phyloP scores from a whole-genome alignment of 2,113 vertebrate species.

The Coreoperca whiteheadi region DNA sequence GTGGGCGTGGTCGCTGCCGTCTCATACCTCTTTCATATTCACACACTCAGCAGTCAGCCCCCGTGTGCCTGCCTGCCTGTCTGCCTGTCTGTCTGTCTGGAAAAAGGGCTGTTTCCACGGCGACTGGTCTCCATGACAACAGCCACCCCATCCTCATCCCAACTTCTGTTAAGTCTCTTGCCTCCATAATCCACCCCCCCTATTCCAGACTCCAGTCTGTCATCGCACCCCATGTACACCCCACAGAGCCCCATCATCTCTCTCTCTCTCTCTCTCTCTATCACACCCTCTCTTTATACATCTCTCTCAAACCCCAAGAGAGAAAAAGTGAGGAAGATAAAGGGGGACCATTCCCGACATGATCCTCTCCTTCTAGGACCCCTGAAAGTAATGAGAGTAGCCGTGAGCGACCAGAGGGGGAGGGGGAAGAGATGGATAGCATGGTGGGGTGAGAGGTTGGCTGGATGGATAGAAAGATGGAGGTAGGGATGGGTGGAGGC shows the following conservation, averaged over 20 bases:
- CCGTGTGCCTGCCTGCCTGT: constrained; percentile 44
- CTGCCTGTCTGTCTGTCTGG: constrained; percentile 61
- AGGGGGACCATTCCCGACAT: constrained; percentile 50
- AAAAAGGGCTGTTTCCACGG: constrained; percentile 75
- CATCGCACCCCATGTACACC: constrained; percentile 79
- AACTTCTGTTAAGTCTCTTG: constrained; percentile 65
- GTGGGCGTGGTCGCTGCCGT: constrained; percentile 56
- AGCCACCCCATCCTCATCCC: constrained; percentile 69
- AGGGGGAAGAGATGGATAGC: constrained; percentile 42
- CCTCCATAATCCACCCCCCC: constrained; percentile 64
- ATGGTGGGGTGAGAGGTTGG: constrained; percentile 28
- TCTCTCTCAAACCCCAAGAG: constrained; percentile 54
- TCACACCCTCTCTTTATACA: constrained; percentile 24
- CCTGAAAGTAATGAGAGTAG: constrained; percentile 63
- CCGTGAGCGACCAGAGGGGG: constrained; percentile 39
- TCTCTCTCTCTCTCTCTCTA: constrained; percentile 15
- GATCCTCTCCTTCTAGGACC: constrained; percentile 52
- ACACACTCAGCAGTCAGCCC: constrained; percentile 72
- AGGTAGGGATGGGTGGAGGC: constrained; percentile 40
- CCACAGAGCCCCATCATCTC: constrained; percentile 69
- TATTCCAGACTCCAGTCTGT: constrained; percentile 70
- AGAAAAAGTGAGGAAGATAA: constrained; percentile 42
- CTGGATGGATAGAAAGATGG: constrained; percentile 38
- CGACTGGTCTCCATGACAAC: constrained; percentile 79
- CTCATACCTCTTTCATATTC: constrained; percentile 66